Percentiles rank a stretch among this genome's conserved stretches.
Conservation (phyloP, 2,797 vertebrate genomes). For the Hypotaenidia philippensis region DNA sequence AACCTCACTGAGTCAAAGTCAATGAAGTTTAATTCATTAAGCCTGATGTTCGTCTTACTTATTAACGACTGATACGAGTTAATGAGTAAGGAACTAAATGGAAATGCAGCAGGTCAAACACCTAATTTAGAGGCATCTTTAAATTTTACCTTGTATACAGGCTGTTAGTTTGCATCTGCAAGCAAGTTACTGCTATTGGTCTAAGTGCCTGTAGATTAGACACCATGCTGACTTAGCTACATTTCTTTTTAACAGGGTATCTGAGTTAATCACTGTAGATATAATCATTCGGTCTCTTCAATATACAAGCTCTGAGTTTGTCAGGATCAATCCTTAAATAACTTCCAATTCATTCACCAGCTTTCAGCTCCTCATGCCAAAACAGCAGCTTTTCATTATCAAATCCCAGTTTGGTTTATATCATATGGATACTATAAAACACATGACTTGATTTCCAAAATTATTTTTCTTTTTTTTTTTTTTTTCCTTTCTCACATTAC, state of each 20-base stretch:
- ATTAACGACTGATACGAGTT: slow-evolving; percentile 26
- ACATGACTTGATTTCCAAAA: not conserved
- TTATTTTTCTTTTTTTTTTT: not conserved
- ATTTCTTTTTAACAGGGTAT: slow-evolving; percentile 24
- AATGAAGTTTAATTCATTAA: slow-evolving; percentile 5
- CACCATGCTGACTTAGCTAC: not conserved
- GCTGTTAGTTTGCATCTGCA: slow-evolving; percentile 37
- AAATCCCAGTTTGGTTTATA: not conserved
- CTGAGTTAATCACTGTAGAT: slow-evolving; percentile 23
- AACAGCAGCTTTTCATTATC: not conserved
- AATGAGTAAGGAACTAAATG: slow-evolving; percentile 31
- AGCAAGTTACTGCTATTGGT: not conserved
- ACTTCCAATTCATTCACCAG: not conserved
- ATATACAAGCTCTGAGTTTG: not conserved
- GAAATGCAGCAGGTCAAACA: not conserved
- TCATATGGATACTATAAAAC: not conserved
- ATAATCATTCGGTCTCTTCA: not conserved
- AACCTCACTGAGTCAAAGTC: not conserved
- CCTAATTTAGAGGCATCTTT: slow-evolving; percentile 34
- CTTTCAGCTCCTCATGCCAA: not conserved
- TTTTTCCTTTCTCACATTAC: not conserved
- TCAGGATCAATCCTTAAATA: not conserved
- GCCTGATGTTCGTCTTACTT: not conserved
- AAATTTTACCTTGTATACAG: slow-evolving; percentile 12
- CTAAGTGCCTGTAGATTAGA: slow-evolving; percentile 39